A percentile compares a stretch with the other conserved stretches of the same genome.
Conservation (phyloP, 2,797 vertebrate genomes). For the Hybognathus amarus region DNA sequence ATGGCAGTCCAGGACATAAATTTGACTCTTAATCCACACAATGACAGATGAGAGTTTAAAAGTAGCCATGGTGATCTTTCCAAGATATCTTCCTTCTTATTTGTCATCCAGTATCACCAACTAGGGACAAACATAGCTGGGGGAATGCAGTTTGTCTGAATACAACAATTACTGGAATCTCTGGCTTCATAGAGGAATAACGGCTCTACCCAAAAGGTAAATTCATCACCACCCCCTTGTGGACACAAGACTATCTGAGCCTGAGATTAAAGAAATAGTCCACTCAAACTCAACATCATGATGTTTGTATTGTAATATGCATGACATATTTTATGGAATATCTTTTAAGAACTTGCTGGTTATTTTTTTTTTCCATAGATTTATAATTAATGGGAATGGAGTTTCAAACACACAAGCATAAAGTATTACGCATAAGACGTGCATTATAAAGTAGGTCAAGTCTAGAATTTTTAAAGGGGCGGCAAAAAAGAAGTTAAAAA, state of each 20-base stretch:
- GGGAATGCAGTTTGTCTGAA: constrained; percentile 4
- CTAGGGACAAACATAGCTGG: constrained; percentile 4
- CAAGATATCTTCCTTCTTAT: constrained; percentile 10
- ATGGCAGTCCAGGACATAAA: constrained; percentile 20
- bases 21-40: neutral
- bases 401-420: neutral
- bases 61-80: constrained; percentile 6
- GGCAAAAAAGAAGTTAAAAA: too few species aligned
- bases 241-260: neutral
- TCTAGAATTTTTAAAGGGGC: neutral
- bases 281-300: neutral
- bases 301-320: neutral
- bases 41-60: neutral
- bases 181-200: neutral
- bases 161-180: constrained; percentile 26
- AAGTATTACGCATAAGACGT: neutral
- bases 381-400: neutral
- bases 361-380: too few species aligned
- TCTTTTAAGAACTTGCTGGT: neutral
- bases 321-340: neutral
- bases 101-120: constrained; percentile 20
- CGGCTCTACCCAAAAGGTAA: neutral
- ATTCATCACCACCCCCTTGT: constrained; percentile 1
- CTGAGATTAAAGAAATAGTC: neutral
- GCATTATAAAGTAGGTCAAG: neutral